Evolutionary conservation across 2,888 invertebrate species (phyloP), one percentile per base, ranked within the genome.

Genomic region (Psylliodes chrysocephalus): DNA sequence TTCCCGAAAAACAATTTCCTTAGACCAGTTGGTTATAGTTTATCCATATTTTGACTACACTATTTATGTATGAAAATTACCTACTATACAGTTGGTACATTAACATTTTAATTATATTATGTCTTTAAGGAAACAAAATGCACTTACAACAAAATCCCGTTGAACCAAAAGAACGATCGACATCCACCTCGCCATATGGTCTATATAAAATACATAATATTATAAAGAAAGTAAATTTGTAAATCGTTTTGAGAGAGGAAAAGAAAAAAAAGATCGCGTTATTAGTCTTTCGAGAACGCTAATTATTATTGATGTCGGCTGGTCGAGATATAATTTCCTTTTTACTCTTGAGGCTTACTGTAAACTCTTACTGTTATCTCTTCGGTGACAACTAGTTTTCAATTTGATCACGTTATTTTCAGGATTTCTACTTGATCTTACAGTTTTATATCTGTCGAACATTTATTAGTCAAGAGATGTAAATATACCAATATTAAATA

Each of bases 281-380:
- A 54, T 42, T 5, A 18, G 6, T 42, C 54, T 25, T 54, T 42
- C 42, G 40, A 40, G 40, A 28, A 18, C 40, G 25, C 40, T 54
- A 54, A 42, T n/a, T n/a, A n/a, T n/a, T n/a, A n/a, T 25, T 38
- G 10, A 12, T 42, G 42, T 25, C 10, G 22, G 15, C 18, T 28
- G 15, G 30, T 42, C 28, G 28, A 28, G 12, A 33, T 33, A 63
- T 56, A 57, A 63, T 52, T 63, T 56, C 46, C 56, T 63, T 63
- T 63, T 63, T 55, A 55, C 12, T 56, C 35, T 19, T 2, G 2
- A 15, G 14, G 42, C 25, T 60, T 55, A 64, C 64, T 59, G 64
- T 64, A 60, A 54, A 56, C 14, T 62, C 55, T 56, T 62, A 62
- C 62, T 56, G 62, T 62, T 55, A 62, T 19, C 25, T 53, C 17